Evolutionary conservation across 2,888 invertebrate genomes (phyloP).

Genomic region (Lasiommata megera): DNA sequence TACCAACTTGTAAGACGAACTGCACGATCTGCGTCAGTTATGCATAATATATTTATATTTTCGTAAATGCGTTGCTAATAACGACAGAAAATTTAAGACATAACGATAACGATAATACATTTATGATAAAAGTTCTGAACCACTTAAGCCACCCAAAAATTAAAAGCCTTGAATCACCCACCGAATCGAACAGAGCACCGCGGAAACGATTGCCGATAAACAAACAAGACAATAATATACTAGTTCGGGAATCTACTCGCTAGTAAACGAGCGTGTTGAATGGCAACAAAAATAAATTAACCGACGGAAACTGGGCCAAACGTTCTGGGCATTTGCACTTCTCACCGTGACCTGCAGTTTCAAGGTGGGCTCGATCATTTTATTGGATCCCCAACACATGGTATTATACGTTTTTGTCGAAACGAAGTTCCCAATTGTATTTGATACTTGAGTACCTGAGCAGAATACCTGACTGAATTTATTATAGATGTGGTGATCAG

Average conservation of each 20-base stretch:
- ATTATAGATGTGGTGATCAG: too few relatives aligned
- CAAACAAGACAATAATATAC: constrained; percentile 9
- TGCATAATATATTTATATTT: too few relatives aligned
- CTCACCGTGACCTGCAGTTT: constrained; percentile 53
- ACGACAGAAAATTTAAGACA: too few relatives aligned
- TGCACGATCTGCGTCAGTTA: too few relatives aligned
- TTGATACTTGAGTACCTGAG: neutral
- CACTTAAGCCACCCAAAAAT: neutral
- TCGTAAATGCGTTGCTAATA: too few relatives aligned
- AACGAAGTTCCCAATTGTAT: neutral
- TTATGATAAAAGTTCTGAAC: too few relatives aligned
- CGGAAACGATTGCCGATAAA: constrained; percentile 8
- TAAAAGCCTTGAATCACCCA: neutral
- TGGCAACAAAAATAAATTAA: constrained; percentile 26
- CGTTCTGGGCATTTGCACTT: constrained; percentile 30
- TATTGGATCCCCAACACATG: constrained; percentile 34
- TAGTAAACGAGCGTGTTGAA: constrained; percentile 4
- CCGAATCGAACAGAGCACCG: neutral
- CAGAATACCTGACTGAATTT: too few relatives aligned
- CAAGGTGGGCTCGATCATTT: constrained; percentile 50
- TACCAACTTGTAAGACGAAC: too few relatives aligned
- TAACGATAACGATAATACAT: too few relatives aligned
- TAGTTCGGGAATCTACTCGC: constrained; percentile 5
- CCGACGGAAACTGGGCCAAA: constrained; percentile 36
- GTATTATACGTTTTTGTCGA: too few relatives aligned